Base-by-base conservation (phyloP, 2,113 vertebrate genomes). In the Pandion haliaetus region DNA sequence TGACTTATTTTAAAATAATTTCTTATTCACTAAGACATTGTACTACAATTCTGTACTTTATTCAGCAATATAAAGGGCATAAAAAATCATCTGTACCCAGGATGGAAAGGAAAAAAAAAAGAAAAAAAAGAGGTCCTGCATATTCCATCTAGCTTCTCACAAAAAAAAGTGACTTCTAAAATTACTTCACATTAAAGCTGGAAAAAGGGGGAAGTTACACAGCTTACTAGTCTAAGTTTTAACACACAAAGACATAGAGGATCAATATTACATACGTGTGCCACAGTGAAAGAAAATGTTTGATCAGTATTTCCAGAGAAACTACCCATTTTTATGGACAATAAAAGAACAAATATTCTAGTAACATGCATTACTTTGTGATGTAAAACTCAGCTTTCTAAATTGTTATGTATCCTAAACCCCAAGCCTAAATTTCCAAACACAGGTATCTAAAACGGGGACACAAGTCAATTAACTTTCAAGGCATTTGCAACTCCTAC, bases 1-100 rank as follows among this genome's bases (percentile, higher is more conserved):
- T 93, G 90, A 86, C 87, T 93, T n/a, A n/a, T n/a, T 92, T 74
- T 87, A 78, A 94, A 94, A 79, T 25, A 82, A 85, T 36, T 58
- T 52, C 58, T 78, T 91, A 84, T 76, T 95, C 91, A 82, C 77
- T 44, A 85, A 50, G 57, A 92, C 29, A n/a, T n/a, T 67, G 32
- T 79, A 32, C 62, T 61, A 58, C 63, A 77, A 69, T 70, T 65
- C 93, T 85, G 28, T 55, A 50, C 58, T 88, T 82, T n/a, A 88
- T 59, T 82, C 66, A 82, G 66, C 49, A 70, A 38, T 40, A 62
- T 20, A 81, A 97, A 83, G 85, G 67, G 59, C 71, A 78, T 11
- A 82, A 66, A 71, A 90, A 82, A 40, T 69, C 12, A 77, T 50
- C 63, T 81, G 23, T 36, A 59, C 10, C 19, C 83, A 82, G 61